These are phyloP conservation scores for Odontamblyopus rebecca DNA, from an alignment of 2,797 vertebrate genomes.

Conservation along the genomic window DNA sequence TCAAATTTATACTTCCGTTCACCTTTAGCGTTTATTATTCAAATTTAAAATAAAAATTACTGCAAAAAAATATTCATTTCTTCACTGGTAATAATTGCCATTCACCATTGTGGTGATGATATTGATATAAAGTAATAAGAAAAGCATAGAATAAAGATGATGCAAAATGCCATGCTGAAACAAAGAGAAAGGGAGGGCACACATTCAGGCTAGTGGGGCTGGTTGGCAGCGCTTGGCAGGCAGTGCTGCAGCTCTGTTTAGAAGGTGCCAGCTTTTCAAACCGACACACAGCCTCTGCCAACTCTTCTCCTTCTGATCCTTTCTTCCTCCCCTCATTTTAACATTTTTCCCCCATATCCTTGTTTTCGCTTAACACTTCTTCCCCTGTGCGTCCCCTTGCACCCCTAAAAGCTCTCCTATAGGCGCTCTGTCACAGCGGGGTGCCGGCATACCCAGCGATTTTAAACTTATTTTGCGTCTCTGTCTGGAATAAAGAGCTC, in stretches of 20 bases:
- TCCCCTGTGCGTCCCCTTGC: constrained; percentile 38
- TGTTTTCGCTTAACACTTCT: constrained; percentile 56
- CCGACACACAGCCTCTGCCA: constrained; percentile 74
- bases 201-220: constrained; percentile 75
- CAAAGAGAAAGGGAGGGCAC: constrained; percentile 77
- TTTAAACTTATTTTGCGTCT: constrained; percentile 29
- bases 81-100: constrained; percentile 38
- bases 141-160: constrained; percentile 74
- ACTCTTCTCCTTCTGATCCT: constrained; percentile 72
- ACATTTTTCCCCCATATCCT: constrained; percentile 54
- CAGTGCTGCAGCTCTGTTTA: constrained; percentile 70
- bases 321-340: constrained; percentile 67
- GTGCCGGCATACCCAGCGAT: constrained; percentile 18
- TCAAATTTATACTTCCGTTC: constrained; percentile 11
- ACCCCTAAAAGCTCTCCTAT: constrained; percentile 31
- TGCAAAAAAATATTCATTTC: constrained; percentile 21
- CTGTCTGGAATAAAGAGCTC: constrained; percentile 29
- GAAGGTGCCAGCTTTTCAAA: constrained; percentile 83
- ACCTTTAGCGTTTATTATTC: constrained; percentile 10
- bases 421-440: constrained; percentile 30
- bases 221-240: constrained; percentile 79
- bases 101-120: constrained; percentile 40
- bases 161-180: constrained; percentile 73
- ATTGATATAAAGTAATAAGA: constrained; percentile 66
- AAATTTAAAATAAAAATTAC: constrained; percentile 26